Evolutionary conservation across 2,797 vertebrate genomes (phyloP), one percentile per base, ranked within the genome.

Genomic region (Galaxias olidus): DNA sequence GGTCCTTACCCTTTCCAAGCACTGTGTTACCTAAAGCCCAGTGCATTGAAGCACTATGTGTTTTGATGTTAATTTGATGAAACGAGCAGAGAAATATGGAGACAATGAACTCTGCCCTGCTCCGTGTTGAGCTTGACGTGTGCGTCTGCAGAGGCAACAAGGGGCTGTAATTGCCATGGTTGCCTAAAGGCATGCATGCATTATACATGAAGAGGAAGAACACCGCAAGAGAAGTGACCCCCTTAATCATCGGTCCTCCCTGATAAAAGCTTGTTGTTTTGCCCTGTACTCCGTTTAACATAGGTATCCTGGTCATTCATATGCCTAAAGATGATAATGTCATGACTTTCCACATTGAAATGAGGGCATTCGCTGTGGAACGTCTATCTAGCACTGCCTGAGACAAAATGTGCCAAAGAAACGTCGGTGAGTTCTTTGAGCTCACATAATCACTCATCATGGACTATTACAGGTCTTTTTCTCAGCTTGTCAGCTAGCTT

Each of bases 11-110:
- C 1, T 61, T 65, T 62, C 59, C 14, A 17, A 55, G 50, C 59
- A 54, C 52, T 66, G 57, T 68, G 74, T n/a, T 76, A 70, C 6
- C 66, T 66, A 62, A 62, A 54, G 42, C 54, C 9, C 17, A 53
- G 64, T 52, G 69, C 59, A n/a, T 41, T 70, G 78, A 85, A 81
- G 71, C 50, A 11, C 60, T 14, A 61, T n/a, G 7, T 45, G 56
- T 70, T 88, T 30, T 88, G 86, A 92, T 85, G 79, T 52, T 89
- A 89, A 91, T 89, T 64, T 73, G 71, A 57, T 74, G 73, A 71
- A 90, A 89, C 81, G 83, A 89, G 77, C 12, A 53, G 59, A 63
- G 78, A 75, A 71, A 74, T 61, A 72, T 63, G 49, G 66, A 75
- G 71, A 84, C 74, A 60, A 46, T 75, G 68, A 78, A 63, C 45